Conservation (phyloP, 2,888 invertebrate genomes). For the Halocaridina rubra region DNA sequence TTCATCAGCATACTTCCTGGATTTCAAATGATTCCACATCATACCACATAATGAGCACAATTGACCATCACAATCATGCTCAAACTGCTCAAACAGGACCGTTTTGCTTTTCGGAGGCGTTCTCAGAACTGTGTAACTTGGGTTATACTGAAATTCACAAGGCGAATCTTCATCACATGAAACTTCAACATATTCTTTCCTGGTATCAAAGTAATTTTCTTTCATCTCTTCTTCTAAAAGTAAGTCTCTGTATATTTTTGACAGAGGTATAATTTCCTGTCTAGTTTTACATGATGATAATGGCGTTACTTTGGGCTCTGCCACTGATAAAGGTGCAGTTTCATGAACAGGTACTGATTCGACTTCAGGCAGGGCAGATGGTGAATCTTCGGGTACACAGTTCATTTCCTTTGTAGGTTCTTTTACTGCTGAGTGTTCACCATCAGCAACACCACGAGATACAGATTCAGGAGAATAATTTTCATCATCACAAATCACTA, state of each 20-base stretch:
- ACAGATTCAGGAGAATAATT: not conserved
- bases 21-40: slow-evolving; percentile 25
- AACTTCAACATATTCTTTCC: not conserved
- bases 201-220: not conserved
- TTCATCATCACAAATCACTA: no score
- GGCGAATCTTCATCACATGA: not conserved
- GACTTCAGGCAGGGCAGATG: not conserved
- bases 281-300: no score
- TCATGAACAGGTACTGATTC: not conserved
- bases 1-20: not conserved
- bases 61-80: slow-evolving; percentile 42
- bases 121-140: not conserved
- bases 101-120: slow-evolving; percentile 8
- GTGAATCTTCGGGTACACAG: not conserved
- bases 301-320: not conserved
- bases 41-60: slow-evolving; percentile 27
- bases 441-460: not conserved
- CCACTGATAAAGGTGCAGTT: not conserved
- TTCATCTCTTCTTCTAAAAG: not conserved
- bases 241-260: slow-evolving; percentile 22
- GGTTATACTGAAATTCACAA: not conserved
- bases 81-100: slow-evolving; percentile 13
- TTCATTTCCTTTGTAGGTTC: not conserved
- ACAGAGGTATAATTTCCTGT: not conserved
- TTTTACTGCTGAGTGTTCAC: not conserved